Percentiles rank a stretch among this genome's conserved stretches.
phyloP scores from a whole-genome alignment of 2,888 invertebrate species.

The Rhodophaea formosa region DNA sequence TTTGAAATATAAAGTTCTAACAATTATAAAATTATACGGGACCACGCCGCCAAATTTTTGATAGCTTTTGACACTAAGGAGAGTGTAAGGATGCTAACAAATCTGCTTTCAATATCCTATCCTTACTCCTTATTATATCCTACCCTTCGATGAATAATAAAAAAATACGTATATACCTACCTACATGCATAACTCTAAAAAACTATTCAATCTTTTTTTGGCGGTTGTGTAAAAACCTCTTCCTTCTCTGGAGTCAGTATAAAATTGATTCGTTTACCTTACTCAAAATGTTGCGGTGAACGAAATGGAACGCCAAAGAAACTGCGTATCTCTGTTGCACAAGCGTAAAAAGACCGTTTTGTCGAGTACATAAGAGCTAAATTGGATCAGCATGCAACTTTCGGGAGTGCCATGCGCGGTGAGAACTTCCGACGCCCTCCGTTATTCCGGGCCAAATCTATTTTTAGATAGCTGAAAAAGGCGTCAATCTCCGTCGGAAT shows the following conservation, averaged over 20 bases:
- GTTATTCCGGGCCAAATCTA: conserved; percentile 39
- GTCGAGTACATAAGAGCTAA: conserved; percentile 26
- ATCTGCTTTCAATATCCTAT: too few relatives aligned
- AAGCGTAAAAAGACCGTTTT: conserved; percentile 17
- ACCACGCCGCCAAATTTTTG: too few relatives aligned
- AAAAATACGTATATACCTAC: too few relatives aligned
- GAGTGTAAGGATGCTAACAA: too few relatives aligned
- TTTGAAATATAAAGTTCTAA: too few relatives aligned
- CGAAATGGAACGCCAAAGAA: conserved; percentile 7
- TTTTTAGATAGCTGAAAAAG: conserved; percentile 52
- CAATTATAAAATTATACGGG: too few relatives aligned
- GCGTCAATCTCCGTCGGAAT: conserved; percentile 38
- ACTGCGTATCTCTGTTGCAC: not conserved
- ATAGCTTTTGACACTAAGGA: too few relatives aligned
- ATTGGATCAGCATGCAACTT: conserved; percentile 21
- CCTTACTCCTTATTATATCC: too few relatives aligned
- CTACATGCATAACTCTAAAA: too few relatives aligned
- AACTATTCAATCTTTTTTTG: too few relatives aligned
- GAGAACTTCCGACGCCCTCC: conserved; percentile 25
- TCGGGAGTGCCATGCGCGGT: conserved; percentile 30
- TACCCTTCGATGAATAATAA: too few relatives aligned
- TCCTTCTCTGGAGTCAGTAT: not conserved
- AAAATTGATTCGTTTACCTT: not conserved
- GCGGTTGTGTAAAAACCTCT: not conserved
- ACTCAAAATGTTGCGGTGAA: not conserved